These are phyloP conservation scores for Heliconius himera DNA, from an alignment of 1,140 invertebrate genomes.

Conservation along the genomic window DNA sequence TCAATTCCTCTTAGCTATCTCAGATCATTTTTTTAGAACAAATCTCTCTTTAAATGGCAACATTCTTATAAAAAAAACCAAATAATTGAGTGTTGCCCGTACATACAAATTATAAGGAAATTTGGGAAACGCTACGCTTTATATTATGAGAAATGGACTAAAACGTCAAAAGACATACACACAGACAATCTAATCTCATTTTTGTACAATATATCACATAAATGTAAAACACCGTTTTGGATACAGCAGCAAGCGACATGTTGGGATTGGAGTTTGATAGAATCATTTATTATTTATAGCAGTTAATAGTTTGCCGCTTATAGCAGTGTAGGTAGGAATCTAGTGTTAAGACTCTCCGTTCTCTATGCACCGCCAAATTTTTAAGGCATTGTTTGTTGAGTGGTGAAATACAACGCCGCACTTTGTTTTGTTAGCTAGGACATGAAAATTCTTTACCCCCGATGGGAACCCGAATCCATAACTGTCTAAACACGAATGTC, in stretches of 20 bases:
- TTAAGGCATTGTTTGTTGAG: too few relatives aligned
- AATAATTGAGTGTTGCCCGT: constrained; percentile 16
- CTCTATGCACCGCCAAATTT: too few relatives aligned
- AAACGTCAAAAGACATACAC: constrained; percentile 62
- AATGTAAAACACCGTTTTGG: constrained; percentile 53
- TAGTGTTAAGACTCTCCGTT: too few relatives aligned
- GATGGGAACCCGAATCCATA: too few relatives aligned
- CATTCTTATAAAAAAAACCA: constrained; percentile 2
- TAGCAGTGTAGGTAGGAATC: too few relatives aligned
- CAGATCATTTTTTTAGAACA: constrained; percentile 21
- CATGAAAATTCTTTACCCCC: too few relatives aligned
- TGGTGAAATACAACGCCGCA: too few relatives aligned
- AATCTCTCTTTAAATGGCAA: constrained; percentile 16
- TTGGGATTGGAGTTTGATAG: constrained; percentile 41
- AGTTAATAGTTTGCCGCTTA: not conserved
- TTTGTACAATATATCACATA: constrained; percentile 78
- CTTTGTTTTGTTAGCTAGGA: too few relatives aligned
- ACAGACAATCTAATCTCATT: constrained; percentile 53
- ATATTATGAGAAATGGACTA: constrained; percentile 49
- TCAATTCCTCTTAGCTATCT: constrained; percentile 16
- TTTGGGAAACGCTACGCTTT: constrained; percentile 25
- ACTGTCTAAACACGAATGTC: too few relatives aligned
- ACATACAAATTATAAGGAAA: constrained; percentile 14
- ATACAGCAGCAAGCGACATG: constrained; percentile 47
- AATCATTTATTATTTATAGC: constrained; percentile 34